Percentiles rank a stretch among this genome's conserved stretches.
Conservation (phyloP, 2,113 vertebrate genomes). For the Equus przewalskii region DNA sequence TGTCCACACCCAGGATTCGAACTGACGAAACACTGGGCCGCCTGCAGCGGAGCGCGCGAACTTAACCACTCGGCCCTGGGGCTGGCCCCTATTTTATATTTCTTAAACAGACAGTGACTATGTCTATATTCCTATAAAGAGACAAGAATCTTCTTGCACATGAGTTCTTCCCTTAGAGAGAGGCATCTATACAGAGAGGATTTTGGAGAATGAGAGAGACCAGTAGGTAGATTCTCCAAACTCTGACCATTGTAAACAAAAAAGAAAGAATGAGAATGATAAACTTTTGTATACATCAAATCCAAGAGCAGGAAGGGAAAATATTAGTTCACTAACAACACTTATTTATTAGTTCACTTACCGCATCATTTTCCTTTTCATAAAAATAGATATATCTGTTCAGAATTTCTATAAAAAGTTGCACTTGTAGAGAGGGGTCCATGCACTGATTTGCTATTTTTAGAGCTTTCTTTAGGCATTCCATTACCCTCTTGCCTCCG, state of each 20-base stretch:
- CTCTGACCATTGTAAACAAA: not conserved
- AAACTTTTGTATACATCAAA: not conserved
- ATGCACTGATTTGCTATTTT: slow-evolving; percentile 99
- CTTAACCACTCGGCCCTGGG: no score
- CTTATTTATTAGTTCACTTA: slow-evolving; percentile 82
- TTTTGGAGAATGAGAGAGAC: not conserved
- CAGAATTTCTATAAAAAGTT: slow-evolving; percentile 99
- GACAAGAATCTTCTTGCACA: not conserved
- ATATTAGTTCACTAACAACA: not conserved
- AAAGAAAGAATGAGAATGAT: not conserved
- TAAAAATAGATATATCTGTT: slow-evolving; percentile 99
- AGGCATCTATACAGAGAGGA: not conserved
- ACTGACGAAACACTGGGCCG: no score
- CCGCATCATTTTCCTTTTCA: slow-evolving; percentile 98
- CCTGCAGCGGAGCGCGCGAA: no score
- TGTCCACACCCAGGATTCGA: no score
- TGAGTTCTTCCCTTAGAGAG: not conserved
- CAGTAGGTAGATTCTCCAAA: not conserved
- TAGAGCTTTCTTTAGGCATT: slow-evolving; percentile 98
- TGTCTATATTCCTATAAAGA: not conserved
- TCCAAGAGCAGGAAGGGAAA: not conserved
- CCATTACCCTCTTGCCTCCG: slow-evolving; percentile 98
- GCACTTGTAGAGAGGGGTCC: slow-evolving; percentile 98
- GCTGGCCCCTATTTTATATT: not conserved
- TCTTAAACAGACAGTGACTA: not conserved